Evolutionary conservation across 2,888 invertebrate genomes (phyloP), one percentile per base, ranked within the genome.

Genomic region (Doris montereyensis): DNA sequence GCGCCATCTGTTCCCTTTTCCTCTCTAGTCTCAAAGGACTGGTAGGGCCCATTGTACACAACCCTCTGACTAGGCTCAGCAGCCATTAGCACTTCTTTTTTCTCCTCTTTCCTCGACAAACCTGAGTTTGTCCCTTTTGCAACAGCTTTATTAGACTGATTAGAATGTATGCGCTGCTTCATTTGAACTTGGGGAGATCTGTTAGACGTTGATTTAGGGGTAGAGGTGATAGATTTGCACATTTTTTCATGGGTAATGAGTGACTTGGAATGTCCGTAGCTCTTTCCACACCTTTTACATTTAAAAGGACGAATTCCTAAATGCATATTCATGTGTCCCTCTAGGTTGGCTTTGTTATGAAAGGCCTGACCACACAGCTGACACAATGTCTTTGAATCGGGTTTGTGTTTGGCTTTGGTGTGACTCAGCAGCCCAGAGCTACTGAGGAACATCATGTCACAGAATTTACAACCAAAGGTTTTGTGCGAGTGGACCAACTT

Each of bases 261-360:
- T 41, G 78, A 78, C 62, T 78, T 78, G 1, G 78, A 78, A 32
- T 78, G 78, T 1, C 78, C 78, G 67, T 78, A 78, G n/a, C 78
- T 67, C 35, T 78, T 78, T 21, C 73, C 78, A 67, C 78, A 78
- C 57, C 62, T 72, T 67, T 78, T 73, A 72, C 78, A 78, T 13
- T 65, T 78, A 26, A 78, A 78, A 24, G 78, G 78, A 32, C 60
- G 62, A 13, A 78, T 58, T 52, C 78, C 78, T 17, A 78, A 28
- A 41, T 78, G 78, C 78, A 78, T 78, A 58, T 78, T 78, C 78
- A 78, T 78, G 28, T 78, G 78, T 17, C 78, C 78, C 34, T 78
- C 78, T 35, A 78, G 35, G n/a, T 78, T 78, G 13, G 78, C 78
- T 13, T 28, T 57, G 24, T 78, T 78, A 35, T 78, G 78, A 70